phyloP scores from a whole-genome alignment of 2,888 invertebrate genomes.

The Brachyptera risi region DNA sequence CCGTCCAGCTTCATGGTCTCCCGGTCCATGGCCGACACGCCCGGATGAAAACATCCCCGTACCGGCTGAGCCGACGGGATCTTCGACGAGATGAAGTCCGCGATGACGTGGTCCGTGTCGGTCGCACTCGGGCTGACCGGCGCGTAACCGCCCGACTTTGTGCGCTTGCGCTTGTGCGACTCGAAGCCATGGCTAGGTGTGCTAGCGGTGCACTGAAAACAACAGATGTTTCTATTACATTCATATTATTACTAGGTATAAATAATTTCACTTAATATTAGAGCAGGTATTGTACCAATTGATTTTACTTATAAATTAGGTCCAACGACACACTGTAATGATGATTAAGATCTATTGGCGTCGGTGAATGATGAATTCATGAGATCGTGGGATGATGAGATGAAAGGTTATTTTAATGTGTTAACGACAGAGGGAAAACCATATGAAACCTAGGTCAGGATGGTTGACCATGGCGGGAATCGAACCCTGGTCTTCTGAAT shows the following conservation, averaged over 20 bases:
- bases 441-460: too few species aligned
- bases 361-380: too few species aligned
- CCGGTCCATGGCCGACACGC: conserved; percentile 59
- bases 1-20: conserved; percentile 38
- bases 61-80: conserved; percentile 44
- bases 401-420: too few species aligned
- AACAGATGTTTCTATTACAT: not conserved
- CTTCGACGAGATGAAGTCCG: conserved; percentile 15
- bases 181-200: conserved; percentile 11
- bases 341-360: too few species aligned
- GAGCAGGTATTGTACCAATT: not conserved
- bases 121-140: not conserved
- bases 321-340: too few species aligned
- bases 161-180: conserved; percentile 1
- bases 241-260: not conserved
- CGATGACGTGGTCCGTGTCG: conserved; percentile 22
- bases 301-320: not conserved
- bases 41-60: conserved; percentile 90
- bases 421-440: too few species aligned
- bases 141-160: conserved; percentile 10
- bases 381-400: too few species aligned
- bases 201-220: not conserved
- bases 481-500: too few species aligned
- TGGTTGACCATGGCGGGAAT: too few species aligned
- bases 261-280: not conserved